These are phyloP conservation scores for Antechinus stuartii DNA, from an alignment of 2,113 vertebrate species.

Conservation along the genomic window DNA sequence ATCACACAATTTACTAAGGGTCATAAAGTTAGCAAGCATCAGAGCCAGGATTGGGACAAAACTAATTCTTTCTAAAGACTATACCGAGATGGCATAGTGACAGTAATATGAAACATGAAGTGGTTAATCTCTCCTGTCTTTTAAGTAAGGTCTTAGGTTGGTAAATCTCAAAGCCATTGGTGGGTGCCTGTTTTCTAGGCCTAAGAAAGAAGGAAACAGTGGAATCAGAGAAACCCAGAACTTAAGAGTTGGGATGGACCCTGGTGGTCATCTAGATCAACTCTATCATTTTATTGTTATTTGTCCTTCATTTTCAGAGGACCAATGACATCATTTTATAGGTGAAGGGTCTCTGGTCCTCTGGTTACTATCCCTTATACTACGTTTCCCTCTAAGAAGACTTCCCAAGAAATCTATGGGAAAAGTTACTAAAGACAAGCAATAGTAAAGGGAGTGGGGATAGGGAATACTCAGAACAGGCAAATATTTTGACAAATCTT, in stretches of 20 bases:
- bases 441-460: too few relatives aligned
- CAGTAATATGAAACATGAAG: neutral
- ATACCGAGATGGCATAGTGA: neutral
- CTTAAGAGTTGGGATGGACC: neutral
- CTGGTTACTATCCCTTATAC: neutral
- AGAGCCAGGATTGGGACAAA: neutral
- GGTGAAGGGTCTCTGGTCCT: neutral
- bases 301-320: neutral
- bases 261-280: neutral
- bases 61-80: neutral
- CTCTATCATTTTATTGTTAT: neutral
- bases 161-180: neutral
- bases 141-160: neutral
- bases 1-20: neutral
- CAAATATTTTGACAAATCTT: neutral
- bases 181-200: neutral
- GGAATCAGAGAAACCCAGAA: neutral
- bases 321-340: neutral
- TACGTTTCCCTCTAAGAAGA: neutral
- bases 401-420: neutral
- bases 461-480: neutral
- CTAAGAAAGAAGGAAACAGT: rapidly evolving
- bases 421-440: neutral
- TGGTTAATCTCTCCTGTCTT: neutral
- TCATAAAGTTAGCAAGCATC: neutral